phyloP scores from a whole-genome alignment of 2,888 invertebrate genomes.

The Cheiracanthium punctorium region DNA sequence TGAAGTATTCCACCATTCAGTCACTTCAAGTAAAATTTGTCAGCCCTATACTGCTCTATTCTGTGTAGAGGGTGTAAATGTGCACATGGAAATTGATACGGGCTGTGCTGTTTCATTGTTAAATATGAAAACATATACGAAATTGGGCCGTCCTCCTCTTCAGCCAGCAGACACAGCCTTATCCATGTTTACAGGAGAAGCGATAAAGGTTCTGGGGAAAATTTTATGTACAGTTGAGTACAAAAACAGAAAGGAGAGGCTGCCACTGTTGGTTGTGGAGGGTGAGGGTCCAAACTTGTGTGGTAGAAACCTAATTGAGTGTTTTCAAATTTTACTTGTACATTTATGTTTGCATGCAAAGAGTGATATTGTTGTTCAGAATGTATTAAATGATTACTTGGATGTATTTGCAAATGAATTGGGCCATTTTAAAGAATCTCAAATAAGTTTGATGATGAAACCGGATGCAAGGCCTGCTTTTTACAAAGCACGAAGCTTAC shows the following conservation, averaged over 20 bases:
- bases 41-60: not conserved
- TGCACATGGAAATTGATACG: not conserved
- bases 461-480: not conserved
- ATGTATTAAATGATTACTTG: not conserved
- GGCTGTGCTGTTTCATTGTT: not conserved
- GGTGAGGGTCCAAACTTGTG: slow-evolving; percentile 9
- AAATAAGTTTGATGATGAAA: not conserved
- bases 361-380: not conserved
- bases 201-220: not conserved
- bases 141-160: not conserved
- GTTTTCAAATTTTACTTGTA: not conserved
- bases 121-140: not conserved
- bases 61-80: not conserved
- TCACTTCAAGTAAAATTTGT: not conserved
- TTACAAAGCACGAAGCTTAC: slow-evolving; percentile 14
- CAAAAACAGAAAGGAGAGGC: not conserved
- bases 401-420: not conserved
- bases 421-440: slow-evolving; percentile 1
- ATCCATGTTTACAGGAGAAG: not conserved
- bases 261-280: slow-evolving; percentile 5
- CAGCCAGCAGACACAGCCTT: not conserved
- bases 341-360: not conserved
- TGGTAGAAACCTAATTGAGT: slow-evolving; percentile 3
- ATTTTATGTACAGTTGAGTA: not conserved
- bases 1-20: not conserved